phyloP scores from a whole-genome alignment of 2,797 vertebrate species.

The Chiroxiphia lanceolata region DNA sequence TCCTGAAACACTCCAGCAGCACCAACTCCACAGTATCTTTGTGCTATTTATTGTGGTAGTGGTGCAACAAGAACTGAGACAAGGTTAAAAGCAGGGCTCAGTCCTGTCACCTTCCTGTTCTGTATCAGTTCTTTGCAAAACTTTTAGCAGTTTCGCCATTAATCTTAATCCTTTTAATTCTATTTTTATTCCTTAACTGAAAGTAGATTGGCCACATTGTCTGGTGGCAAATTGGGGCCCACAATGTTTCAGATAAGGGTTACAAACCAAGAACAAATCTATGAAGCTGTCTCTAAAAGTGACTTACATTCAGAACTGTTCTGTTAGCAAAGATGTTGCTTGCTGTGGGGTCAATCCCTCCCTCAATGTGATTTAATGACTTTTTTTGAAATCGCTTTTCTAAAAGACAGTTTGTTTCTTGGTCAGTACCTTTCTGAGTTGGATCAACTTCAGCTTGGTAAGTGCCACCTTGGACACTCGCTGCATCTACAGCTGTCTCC shows the following conservation, averaged over 20 bases:
- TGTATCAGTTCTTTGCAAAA: not conserved
- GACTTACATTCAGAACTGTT: not conserved
- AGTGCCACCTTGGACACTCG: not conserved
- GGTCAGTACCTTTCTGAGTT: not conserved
- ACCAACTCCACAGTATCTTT: not conserved
- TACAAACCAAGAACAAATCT: not conserved
- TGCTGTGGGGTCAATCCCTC: not conserved
- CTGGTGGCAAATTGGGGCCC: not conserved
- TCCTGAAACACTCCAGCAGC: not conserved
- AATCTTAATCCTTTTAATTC: not conserved
- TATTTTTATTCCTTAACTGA: not conserved
- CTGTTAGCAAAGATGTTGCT: not conserved
- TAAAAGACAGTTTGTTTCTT: not conserved
- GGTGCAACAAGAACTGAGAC: not conserved
- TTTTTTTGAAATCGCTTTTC: not conserved
- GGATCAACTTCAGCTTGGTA: not conserved
- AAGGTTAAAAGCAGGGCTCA: not conserved
- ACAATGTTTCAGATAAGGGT: not conserved
- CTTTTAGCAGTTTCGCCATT: not conserved
- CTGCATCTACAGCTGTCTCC: not conserved
- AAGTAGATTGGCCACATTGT: not conserved
- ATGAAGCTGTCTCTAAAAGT: not conserved
- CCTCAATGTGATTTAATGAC: not conserved
- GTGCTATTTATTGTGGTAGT: not conserved
- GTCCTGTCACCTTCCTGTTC: accelerated